Base-by-base conservation (phyloP, 2,888 invertebrate genomes). In the Hirtodrosophila trivittata region DNA sequence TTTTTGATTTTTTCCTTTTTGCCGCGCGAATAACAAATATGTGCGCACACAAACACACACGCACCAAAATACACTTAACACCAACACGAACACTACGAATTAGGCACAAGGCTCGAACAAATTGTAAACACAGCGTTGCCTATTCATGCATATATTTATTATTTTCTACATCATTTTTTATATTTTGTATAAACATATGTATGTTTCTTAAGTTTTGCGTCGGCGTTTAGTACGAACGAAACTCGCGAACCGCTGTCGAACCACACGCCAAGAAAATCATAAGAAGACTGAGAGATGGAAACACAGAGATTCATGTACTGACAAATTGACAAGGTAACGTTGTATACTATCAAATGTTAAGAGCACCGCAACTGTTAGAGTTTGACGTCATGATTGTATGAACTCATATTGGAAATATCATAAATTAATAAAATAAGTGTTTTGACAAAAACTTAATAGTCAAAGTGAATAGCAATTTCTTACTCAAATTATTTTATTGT, bases 1-100 rank as follows among this genome's bases (percentile, higher is more conserved):
- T 59, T 51, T 45, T 54, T 30, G 30, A 30, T 35, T 35, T 35
- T 41, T 32, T 42, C 28, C 37, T 47, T 58, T 74, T 76, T 74
- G 57, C 77, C 73, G 77, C 77, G 73, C 73, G 67, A 66, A 58
- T 75, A 72, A 66, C 75, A 65, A 56, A 70, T 60, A 54, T 57
- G 10, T 47, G 26, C 41, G 35, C 46, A 46, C 38, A 52, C 16
- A 30, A 45, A 43, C 46, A 43, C 39, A 50, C 33, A 63, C 47
- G 33, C 49, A 32, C 33, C n/a, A 38, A 35, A 37, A 51, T 39
- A 45, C 65, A 69, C 41, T 49, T 58, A 64, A 39, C 75, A 64
- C 71, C 33, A 69, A 63, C 30, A 51, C 75, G 41, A n/a, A 35
- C 26, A 52, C 51, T 39, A 38, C 10, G 50, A 69, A 75, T 71